Evolutionary conservation across 2,888 invertebrate species (phyloP), one percentile per base, ranked within the genome.

Genomic region (Philereme vetulata): DNA sequence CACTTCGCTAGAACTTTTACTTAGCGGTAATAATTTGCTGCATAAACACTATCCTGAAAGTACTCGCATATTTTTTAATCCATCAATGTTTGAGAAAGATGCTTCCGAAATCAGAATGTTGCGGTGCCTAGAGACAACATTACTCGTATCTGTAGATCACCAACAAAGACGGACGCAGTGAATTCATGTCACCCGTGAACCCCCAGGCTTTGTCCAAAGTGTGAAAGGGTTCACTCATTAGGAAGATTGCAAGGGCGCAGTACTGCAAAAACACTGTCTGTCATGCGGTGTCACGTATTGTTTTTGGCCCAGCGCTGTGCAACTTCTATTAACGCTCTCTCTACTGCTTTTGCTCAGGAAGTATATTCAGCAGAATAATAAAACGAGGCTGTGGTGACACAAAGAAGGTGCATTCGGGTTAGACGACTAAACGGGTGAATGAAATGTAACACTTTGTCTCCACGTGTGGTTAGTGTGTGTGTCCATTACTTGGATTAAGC

Each of bases 201-300:
- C 88, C 88, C 90, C 82, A 77, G 72, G 83, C 88, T 89, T 90
- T 90, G 89, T 90, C 79, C 81, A 72, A 77, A 84, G 90, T 90
- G 90, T 90, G 89, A 90, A 91, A 90, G 90, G 89, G 89, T 82
- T 86, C 88, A 88, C 89, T 92, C 92, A 91, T 92, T 92, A 92
- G 90, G 90, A 90, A 91, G 91, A 92, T 91, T 92, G 92, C 91
- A 84, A 86, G 90, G 89, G 90, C 84, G 85, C 78, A 75, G 78
- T 74, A 74, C 76, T 74, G 77, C 77, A 71, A 80, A 70, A 85
- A 87, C 88, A 88, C 79, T 88, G 87, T 88, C 80, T 86, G 72
- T 75, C 70, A 71, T 74, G 76, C 75, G 78, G 81, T 75, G 70
- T 77, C 76, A 70, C 75, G 81, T 77, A 88, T 89, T 90, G 86